Conservation (phyloP, 2,113 vertebrate genomes). For the Recurvirostra avosetta region DNA sequence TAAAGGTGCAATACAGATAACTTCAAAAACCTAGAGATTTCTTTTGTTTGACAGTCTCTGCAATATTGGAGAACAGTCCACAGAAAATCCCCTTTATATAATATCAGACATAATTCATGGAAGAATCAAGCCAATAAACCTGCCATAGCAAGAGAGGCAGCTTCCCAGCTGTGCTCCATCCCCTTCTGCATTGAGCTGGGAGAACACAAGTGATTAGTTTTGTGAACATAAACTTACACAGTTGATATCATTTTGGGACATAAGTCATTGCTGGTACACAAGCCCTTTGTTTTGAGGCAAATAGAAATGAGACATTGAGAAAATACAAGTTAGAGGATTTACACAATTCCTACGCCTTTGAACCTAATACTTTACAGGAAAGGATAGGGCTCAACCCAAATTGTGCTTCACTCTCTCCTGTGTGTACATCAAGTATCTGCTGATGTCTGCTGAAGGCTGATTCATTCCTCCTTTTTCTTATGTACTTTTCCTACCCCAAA, state of each 20-base stretch:
- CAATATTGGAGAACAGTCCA: constrained; percentile 35
- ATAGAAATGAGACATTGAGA: constrained; percentile 21
- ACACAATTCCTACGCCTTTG: background rate
- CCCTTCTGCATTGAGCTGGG: background rate
- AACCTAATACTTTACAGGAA: background rate
- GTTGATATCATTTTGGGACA: constrained; percentile 1
- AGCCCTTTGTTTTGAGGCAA: constrained; percentile 48
- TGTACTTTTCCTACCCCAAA: background rate
- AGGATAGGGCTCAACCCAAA: background rate
- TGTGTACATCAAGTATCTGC: background rate
- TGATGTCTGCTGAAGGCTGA: background rate
- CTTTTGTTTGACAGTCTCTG: constrained; percentile 37
- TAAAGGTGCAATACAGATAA: background rate
- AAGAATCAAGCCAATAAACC: constrained; percentile 51
- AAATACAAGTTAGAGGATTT: constrained; percentile 45
- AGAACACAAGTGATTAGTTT: constrained; percentile 7
- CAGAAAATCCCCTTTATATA: constrained; percentile 55
- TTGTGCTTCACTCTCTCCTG: background rate
- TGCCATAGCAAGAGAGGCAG: background rate
- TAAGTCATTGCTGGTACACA: background rate
- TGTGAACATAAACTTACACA: constrained; percentile 11
- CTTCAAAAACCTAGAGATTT: constrained; percentile 44
- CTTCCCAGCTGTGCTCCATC: background rate
- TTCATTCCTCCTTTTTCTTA: background rate
- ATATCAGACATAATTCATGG: constrained; percentile 45